Base-by-base conservation (phyloP, 2,888 invertebrate species). In the Ctena decussata region DNA sequence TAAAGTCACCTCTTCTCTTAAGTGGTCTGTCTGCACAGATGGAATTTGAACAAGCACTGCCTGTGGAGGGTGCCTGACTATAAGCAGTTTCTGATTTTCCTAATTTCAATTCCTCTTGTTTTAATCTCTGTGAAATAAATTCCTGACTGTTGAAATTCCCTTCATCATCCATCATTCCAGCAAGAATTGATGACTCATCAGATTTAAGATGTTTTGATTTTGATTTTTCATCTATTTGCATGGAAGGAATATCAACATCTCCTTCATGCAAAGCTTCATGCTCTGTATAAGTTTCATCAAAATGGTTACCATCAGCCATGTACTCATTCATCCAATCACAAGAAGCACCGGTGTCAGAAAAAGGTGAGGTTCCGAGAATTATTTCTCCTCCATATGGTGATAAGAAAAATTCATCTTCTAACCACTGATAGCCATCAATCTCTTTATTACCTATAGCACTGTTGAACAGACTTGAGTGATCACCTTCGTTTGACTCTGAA, bases 361-460 rank as follows among this genome's bases (percentile, higher is more conserved):
- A 87, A 15, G 92, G 90, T n/a, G 88, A 90, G 57, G 86, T 86
- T n/a, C 91, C 92, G 30, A 93, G 92, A 60, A 93, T 92, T 21
- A 93, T 85, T 82, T 93, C 93, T 18, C 94, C 94, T 60, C 92
- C 92, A 79, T 91, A 92, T 0, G 94, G 93, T 3, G 93, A 91
- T 57, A 93, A 80, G 77, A 92, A 93, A 79, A 94, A 93, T 77
- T 94, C 94, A 81, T 94, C 94, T 65, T 94, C 93, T 21, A 92
- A 92, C 94, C 94, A 94, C 35, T 94, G 93, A 71, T 94, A 94
- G 0, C 94, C 94, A 71, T 94, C 94, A 27, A 92, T 87, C 41
- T 89, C 91, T 37, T 90, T 89, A 78, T 90, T 84, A 35, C 88
- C 89, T 21, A 88, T 85, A 32, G 89, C 85, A 79, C 89, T 85